Percentiles rank a stretch among this genome's conserved stretches.
Conservation (phyloP, 2,888 invertebrate species). For the Amphipyra tragopoginis region DNA sequence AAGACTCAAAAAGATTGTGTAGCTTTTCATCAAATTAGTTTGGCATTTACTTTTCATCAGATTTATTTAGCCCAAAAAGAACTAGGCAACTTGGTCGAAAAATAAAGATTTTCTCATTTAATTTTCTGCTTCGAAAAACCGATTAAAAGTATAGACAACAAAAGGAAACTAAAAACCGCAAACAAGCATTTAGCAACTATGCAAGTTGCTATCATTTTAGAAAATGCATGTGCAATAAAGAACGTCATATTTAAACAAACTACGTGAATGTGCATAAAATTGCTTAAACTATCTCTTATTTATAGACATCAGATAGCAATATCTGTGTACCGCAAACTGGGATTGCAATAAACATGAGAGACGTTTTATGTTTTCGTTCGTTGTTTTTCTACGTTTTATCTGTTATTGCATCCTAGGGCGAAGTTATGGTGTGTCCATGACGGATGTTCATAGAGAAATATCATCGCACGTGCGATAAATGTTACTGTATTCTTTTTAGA, state of each 20-base stretch:
- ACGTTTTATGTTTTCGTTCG: slow-evolving; percentile 73
- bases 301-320: slow-evolving; percentile 79
- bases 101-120: too few relatives aligned
- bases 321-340: slow-evolving; percentile 73
- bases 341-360: slow-evolving; percentile 76
- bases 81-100: too few relatives aligned
- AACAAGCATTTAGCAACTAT: slow-evolving; percentile 5
- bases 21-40: too few relatives aligned
- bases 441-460: slow-evolving; percentile 73
- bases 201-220: slow-evolving; percentile 41
- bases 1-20: too few relatives aligned
- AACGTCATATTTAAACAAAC: slow-evolving; percentile 56
- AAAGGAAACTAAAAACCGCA: background rate
- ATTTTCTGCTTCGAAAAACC: too few relatives aligned
- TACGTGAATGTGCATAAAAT: slow-evolving; percentile 74
- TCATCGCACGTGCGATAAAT: slow-evolving; percentile 69
- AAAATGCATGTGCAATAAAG: slow-evolving; percentile 63
- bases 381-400: slow-evolving; percentile 80
- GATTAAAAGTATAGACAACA: background rate
- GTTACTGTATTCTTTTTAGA: slow-evolving; percentile 61
- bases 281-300: slow-evolving; percentile 74
- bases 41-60: too few relatives aligned
- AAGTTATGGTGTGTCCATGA: slow-evolving; percentile 72
- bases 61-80: too few relatives aligned
- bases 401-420: slow-evolving; percentile 80